Conservation (phyloP, 2,888 invertebrate species). For the Vesta saturnalis region DNA sequence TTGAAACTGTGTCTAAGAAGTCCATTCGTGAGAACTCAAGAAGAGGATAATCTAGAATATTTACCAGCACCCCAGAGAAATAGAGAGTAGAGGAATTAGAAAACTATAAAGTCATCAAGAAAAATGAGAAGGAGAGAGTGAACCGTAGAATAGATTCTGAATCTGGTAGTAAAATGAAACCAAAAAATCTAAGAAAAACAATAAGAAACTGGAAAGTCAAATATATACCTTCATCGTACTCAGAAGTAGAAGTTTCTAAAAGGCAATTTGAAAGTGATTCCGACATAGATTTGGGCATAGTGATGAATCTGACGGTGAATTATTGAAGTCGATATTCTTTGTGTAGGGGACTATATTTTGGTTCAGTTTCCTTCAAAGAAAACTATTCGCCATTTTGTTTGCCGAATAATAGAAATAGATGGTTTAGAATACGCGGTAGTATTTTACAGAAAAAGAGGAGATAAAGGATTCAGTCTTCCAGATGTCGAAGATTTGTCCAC, state of each 20-base stretch:
- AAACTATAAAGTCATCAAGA: not conserved
- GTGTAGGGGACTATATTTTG: not conserved
- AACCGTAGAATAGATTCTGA: not conserved
- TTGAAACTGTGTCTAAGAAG: too few species aligned
- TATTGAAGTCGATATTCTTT: not conserved
- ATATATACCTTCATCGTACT: not conserved
- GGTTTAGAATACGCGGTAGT: not conserved
- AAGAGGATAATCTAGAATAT: too few species aligned
- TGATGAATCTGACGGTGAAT: not conserved
- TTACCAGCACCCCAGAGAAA: too few species aligned
- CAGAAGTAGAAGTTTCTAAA: not conserved
- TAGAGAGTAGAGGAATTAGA: too few species aligned
- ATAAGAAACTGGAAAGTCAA: slow-evolving; percentile 23
- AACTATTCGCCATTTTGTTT: not conserved
- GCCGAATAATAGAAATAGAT: not conserved
- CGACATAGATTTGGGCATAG: too few species aligned
- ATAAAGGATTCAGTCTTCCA: too few species aligned
- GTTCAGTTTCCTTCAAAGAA: not conserved
- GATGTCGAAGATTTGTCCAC: too few species aligned
- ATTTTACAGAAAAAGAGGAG: not conserved
- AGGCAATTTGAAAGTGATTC: too few species aligned
- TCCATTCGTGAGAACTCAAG: too few species aligned
- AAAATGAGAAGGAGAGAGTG: not conserved
- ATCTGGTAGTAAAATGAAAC: not conserved
- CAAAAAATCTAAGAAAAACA: slow-evolving; percentile 4